phyloP scores from a whole-genome alignment of 2,113 vertebrate genomes.

The Xiphophorus maculatus region DNA sequence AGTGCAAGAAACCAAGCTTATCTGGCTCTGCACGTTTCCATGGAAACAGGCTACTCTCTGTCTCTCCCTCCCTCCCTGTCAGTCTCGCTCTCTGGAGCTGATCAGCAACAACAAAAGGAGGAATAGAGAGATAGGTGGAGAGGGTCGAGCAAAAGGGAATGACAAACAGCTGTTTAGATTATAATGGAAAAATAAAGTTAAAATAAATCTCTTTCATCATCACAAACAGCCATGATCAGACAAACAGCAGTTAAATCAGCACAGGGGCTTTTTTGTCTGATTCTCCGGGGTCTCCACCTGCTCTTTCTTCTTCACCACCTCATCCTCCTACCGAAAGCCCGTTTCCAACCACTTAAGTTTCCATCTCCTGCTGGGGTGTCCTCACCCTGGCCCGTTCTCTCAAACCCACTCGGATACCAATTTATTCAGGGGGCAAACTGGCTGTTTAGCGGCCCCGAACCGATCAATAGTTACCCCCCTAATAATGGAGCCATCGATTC shows the following conservation, averaged over 20 bases:
- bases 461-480: slow-evolving; percentile 36
- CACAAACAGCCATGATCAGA: neutral
- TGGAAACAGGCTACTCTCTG: slow-evolving; percentile 72
- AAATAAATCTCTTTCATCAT: neutral
- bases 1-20: slow-evolving; percentile 56
- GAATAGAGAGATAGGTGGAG: slow-evolving; percentile 22
- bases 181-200: neutral
- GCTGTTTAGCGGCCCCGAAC: slow-evolving; percentile 32
- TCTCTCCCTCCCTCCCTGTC: neutral
- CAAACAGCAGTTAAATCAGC: slow-evolving; percentile 5
- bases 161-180: neutral
- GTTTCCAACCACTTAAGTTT: slow-evolving; percentile 1
- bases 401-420: slow-evolving; percentile 27
- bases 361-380: slow-evolving; percentile 2
- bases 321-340: neutral
- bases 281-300: neutral
- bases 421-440: slow-evolving; percentile 36
- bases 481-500: slow-evolving; percentile 55
- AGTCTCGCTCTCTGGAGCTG: slow-evolving; percentile 44
- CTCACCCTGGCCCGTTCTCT: neutral
- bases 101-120: slow-evolving; percentile 60
- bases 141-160: neutral
- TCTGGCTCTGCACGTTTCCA: slow-evolving; percentile 70
- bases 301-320: neutral
- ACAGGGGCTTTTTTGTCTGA: slow-evolving; percentile 16